A percentile compares a stretch with the other conserved stretches of the same genome.
These are phyloP conservation scores for Lasioglossum oenotherae DNA, from an alignment of 2,888 invertebrate genomes.

Conservation along the genomic window DNA sequence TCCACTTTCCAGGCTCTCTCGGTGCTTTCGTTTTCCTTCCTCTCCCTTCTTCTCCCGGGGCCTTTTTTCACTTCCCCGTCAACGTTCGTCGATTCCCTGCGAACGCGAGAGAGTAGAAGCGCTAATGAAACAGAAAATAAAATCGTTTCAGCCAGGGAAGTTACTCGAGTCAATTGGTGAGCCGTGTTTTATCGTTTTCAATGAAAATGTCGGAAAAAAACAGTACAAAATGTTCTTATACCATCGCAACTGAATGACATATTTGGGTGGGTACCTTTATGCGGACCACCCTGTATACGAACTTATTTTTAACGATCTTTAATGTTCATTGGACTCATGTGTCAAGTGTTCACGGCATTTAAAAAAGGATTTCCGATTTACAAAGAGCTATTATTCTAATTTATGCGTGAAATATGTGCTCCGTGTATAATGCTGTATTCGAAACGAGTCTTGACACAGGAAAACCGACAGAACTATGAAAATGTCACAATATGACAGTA, in stretches of 20 bases:
- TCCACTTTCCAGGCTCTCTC: slow-evolving; percentile 33
- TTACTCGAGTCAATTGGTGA: background rate
- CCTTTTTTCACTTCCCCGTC: background rate
- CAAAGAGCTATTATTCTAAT: background rate
- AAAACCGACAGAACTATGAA: background rate
- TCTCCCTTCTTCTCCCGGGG: background rate
- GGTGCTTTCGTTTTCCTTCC: slow-evolving; percentile 33
- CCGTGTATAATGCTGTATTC: background rate
- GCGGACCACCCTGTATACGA: background rate
- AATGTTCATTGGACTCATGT: background rate
- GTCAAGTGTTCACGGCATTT: background rate
- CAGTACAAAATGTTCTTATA: no score
- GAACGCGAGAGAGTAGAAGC: background rate
- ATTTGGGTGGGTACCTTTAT: no score
- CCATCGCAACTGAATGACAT: no score
- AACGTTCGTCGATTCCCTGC: background rate
- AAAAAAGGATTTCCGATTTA: background rate
- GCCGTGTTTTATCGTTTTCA: background rate
- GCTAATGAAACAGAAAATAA: slow-evolving; percentile 15
- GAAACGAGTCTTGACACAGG: background rate
- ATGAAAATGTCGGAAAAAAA: no score
- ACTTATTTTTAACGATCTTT: background rate
- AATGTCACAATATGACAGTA: background rate
- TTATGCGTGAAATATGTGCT: background rate
- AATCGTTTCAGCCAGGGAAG: background rate